Conservation (phyloP, 2,888 invertebrate species). For the Tanaodytes sp. region DNA sequence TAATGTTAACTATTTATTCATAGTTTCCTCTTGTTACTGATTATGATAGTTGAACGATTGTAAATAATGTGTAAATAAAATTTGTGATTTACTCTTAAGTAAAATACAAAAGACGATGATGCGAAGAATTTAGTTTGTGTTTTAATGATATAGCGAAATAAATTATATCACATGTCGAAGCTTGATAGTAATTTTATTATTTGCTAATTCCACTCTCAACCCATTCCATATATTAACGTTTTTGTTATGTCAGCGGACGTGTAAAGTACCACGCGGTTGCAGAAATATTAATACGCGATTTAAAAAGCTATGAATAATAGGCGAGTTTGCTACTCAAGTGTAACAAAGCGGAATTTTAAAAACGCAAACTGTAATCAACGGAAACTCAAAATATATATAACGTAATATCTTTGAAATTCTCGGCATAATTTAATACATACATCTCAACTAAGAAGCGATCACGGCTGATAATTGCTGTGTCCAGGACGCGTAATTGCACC, state of each 20-base stretch:
- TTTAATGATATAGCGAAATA: slow-evolving; percentile 70
- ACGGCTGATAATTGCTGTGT: slow-evolving; percentile 62
- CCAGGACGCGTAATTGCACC: slow-evolving; percentile 62
- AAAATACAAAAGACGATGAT: slow-evolving; percentile 55
- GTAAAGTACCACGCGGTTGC: no score
- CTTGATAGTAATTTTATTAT: background rate
- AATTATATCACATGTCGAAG: slow-evolving; percentile 67
- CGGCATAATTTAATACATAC: slow-evolving; percentile 32
- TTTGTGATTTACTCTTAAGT: slow-evolving; percentile 53
- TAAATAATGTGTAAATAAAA: slow-evolving; percentile 54
- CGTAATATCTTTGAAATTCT: slow-evolving; percentile 19
- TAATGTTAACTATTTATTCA: slow-evolving; percentile 52
- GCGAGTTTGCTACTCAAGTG: no score
- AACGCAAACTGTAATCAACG: slow-evolving; percentile 4
- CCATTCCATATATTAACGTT: no score
- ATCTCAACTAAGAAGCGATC: slow-evolving; percentile 54
- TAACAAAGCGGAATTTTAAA: no score
- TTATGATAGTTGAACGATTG: slow-evolving; percentile 52
- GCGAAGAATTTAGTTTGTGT: slow-evolving; percentile 67
- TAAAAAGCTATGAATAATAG: no score
- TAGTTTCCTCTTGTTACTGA: slow-evolving; percentile 53
- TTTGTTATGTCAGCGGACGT: no score
- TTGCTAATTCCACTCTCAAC: background rate
- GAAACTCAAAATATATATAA: slow-evolving; percentile 18
- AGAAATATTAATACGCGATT: no score